These are phyloP conservation scores for Nomada flava DNA, from an alignment of 2,888 invertebrate genomes.

Conservation along the genomic window DNA sequence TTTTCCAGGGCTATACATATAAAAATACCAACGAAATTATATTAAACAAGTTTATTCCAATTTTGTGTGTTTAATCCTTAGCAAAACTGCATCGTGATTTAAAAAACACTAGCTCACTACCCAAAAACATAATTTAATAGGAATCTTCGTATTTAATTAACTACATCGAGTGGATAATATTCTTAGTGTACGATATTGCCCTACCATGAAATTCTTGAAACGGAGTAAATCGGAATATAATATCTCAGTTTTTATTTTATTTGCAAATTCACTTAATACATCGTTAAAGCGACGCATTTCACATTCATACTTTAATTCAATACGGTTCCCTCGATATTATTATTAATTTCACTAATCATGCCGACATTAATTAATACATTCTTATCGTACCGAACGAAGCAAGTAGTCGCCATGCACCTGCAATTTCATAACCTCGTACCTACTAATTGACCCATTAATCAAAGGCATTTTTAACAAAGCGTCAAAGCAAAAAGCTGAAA, in stretches of 20 bases:
- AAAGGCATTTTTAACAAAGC: neutral
- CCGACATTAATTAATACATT: neutral
- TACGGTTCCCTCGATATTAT: neutral
- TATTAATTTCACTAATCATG: neutral
- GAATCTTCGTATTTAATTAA: too few relatives aligned
- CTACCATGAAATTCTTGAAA: too few relatives aligned
- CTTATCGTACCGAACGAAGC: neutral
- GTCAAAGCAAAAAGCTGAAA: neutral
- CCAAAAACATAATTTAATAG: too few relatives aligned
- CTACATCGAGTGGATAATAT: too few relatives aligned
- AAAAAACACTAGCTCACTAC: too few relatives aligned
- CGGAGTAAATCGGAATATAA: neutral
- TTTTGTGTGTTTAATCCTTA: too few relatives aligned
- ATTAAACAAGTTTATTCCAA: too few relatives aligned
- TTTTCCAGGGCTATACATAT: too few relatives aligned
- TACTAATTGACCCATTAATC: conserved; percentile 14
- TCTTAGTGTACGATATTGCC: too few relatives aligned
- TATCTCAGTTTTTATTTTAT: neutral
- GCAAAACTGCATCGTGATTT: too few relatives aligned
- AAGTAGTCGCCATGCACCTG: neutral
- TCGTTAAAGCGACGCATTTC: too few relatives aligned
- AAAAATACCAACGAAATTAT: too few relatives aligned
- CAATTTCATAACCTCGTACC: neutral
- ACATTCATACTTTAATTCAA: neutral
- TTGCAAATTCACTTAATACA: neutral